Conservation (phyloP, 2,113 vertebrate genomes). For the Aix galericulata region DNA sequence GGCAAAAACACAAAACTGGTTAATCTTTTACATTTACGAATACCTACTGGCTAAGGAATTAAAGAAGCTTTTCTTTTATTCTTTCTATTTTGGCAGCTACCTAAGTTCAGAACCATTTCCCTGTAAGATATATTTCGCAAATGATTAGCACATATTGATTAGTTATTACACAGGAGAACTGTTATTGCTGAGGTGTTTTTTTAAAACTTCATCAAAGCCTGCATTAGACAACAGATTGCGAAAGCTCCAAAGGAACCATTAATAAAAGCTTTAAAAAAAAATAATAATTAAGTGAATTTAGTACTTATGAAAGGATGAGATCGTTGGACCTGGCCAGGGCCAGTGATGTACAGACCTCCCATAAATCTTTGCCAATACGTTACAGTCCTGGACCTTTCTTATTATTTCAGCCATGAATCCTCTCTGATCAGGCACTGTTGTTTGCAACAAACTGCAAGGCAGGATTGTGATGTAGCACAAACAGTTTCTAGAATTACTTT, state of each 20-base stretch:
- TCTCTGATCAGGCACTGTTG: background rate
- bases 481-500: background rate
- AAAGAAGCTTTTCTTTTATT: background rate
- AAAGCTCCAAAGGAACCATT: constrained; percentile 5
- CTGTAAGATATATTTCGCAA: constrained; percentile 29
- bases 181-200: constrained; percentile 11
- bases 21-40: background rate
- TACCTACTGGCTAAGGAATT: background rate
- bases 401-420: background rate
- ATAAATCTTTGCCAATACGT: background rate
- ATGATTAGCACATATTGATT: constrained; percentile 49
- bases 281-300: constrained; percentile 8
- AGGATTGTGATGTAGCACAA: fast-evolving
- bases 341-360: background rate
- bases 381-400: background rate
- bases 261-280: background rate
- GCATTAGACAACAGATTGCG: constrained; percentile 51
- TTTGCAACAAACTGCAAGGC: background rate
- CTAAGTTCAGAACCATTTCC: background rate
- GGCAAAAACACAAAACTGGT: constrained; percentile 6
- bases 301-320: background rate
- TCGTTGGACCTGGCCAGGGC: background rate
- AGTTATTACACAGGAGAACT: background rate
- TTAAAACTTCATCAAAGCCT: constrained; percentile 44
- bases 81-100: background rate